phyloP scores from a whole-genome alignment of 1,140 invertebrate genomes.

The Chymomyza costata region DNA sequence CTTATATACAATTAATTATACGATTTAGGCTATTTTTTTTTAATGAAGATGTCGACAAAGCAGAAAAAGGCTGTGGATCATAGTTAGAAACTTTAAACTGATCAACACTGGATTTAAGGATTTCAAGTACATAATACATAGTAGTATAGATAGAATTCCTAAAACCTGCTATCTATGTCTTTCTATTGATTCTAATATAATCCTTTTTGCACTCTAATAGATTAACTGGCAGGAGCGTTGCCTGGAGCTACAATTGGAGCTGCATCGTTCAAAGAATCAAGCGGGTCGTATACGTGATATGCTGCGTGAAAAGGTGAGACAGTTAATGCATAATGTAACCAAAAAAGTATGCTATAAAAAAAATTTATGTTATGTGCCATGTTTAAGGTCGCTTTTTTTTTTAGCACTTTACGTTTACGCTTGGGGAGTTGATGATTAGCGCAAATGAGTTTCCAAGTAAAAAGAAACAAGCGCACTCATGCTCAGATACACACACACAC shows the following conservation, averaged over 20 bases:
- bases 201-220: constrained; percentile 29
- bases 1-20: no score
- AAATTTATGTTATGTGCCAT: background rate
- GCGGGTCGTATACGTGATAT: constrained; percentile 89
- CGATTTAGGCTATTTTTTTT: no score
- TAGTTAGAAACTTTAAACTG: no score
- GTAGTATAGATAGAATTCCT: no score
- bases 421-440: constrained; percentile 47
- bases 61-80: no score
- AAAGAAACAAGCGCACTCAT: constrained; percentile 6
- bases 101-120: no score
- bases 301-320: constrained; percentile 88
- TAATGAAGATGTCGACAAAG: no score
- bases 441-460: constrained; percentile 59
- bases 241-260: constrained; percentile 86
- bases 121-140: no score
- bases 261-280: constrained; percentile 88
- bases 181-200: no score
- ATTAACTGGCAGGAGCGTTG: constrained; percentile 90
- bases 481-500: no score
- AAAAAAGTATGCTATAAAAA: background rate
- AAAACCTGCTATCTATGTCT: no score
- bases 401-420: constrained; percentile 9
- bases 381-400: background rate
- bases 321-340: no score